Evolutionary conservation across 2,888 invertebrate species (phyloP), one percentile per base, ranked within the genome.

Genomic region (Heliconius hortense): DNA sequence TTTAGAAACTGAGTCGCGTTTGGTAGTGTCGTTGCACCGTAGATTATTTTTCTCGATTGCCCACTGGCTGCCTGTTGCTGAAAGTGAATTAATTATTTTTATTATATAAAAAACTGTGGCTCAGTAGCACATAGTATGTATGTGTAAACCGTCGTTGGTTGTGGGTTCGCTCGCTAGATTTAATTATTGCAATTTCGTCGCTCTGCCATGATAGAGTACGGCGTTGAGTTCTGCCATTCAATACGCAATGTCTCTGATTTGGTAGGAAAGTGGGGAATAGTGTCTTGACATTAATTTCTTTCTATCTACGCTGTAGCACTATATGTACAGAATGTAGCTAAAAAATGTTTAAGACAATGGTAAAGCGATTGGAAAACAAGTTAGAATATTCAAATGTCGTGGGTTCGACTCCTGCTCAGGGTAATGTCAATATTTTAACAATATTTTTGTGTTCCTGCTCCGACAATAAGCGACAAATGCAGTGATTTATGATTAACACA

Each of bases 1-100:
- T 97, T 97, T 78, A 99, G 95, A 92, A 99, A 99, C 87, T 99
- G 98, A 82, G 96, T 96, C 10, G 99, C 98, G 93, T 98, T 99
- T 80, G 97, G 97, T 78, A 99, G 94, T 64, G 99, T 98, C 43
- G 99, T 98, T 77, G 98, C 97, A 60, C 99, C 99, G 88, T 99
- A 99, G 74, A 98, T 97, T 78, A 99, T 97, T 86, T 97, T 96
- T 88, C 97, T 97, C 18, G 95, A 90, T 76, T 95, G 95, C 66
- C 96, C 96, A 79, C 96, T 94, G 13, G 95, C 94, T 10, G 91
- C 92, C 88, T 92, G 94, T 95, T 97, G 97, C 96, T 97, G 89
- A 70, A 95, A 95, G n/a, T 69, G 85, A 26, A 76, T 26, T 18
- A 15, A 26, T 43, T 31, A n/a, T 11, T 39, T 64, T 64, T 35